These are phyloP conservation scores for Coelopa pilipes DNA, from an alignment of 2,888 invertebrate species.

Conservation along the genomic window DNA sequence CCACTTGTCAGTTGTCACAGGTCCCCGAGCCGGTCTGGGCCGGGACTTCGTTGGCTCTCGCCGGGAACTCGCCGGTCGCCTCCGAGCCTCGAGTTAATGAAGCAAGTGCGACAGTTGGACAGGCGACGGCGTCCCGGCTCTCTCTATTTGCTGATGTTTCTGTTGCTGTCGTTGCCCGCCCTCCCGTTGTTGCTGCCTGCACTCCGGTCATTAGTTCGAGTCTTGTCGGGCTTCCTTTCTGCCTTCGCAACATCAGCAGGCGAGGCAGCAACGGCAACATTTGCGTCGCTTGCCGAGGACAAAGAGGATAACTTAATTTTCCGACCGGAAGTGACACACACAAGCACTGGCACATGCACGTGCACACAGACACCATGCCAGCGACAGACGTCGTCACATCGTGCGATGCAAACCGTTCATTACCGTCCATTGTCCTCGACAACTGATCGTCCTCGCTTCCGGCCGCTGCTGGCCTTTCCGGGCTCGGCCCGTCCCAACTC, in stretches of 20 bases:
- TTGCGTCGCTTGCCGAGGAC: neutral
- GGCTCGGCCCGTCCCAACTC: neutral
- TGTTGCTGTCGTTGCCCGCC: neutral
- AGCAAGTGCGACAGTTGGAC: constrained; percentile 13
- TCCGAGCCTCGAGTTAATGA: constrained; percentile 8
- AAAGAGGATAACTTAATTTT: constrained; percentile 21
- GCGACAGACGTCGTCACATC: neutral
- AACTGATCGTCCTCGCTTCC: no score
- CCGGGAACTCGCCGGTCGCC: neutral
- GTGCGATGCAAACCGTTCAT: constrained; percentile 13
- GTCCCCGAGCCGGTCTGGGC: neutral
- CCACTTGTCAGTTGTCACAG: neutral
- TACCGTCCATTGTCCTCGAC: constrained; percentile 4
- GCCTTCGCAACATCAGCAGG: neutral
- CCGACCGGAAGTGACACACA: constrained; percentile 17
- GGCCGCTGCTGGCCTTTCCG: neutral
- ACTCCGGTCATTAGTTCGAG: constrained; percentile 21
- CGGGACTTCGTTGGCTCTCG: neutral
- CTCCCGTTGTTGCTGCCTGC: neutral
- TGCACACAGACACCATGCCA: neutral
- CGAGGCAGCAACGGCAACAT: neutral
- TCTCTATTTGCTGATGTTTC: neutral
- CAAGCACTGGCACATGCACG: neutral
- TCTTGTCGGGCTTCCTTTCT: neutral
- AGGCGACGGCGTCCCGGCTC: no score